phyloP scores from a whole-genome alignment of 2,888 invertebrate species.

The Epirrhoe alternata region DNA sequence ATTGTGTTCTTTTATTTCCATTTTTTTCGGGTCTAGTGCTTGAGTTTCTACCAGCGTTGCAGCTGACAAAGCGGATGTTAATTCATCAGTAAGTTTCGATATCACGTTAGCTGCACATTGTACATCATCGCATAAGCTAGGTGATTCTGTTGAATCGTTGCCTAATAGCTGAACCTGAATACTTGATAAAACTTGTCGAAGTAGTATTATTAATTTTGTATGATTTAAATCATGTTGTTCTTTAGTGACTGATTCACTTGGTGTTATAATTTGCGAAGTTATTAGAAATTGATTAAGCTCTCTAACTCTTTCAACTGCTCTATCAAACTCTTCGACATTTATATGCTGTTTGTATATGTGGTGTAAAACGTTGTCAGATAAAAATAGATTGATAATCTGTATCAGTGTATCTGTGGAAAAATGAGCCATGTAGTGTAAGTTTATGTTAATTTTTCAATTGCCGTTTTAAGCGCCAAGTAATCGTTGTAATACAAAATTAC shows the following conservation, averaged over 20 bases:
- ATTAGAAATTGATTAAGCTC: constrained; percentile 10
- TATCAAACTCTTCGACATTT: constrained; percentile 3
- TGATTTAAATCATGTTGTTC: neutral
- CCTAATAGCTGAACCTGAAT: constrained; percentile 17
- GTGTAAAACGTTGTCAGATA: constrained; percentile 34
- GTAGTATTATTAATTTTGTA: constrained; percentile 5
- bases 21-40: neutral
- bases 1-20: neutral
- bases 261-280: constrained; percentile 2
- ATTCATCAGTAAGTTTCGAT: constrained; percentile 22
- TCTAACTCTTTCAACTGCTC: constrained; percentile 7
- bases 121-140: constrained; percentile 1
- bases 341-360: neutral
- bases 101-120: constrained; percentile 10
- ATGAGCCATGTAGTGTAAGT: constrained; percentile 25
- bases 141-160: neutral
- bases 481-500: no score
- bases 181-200: constrained; percentile 23
- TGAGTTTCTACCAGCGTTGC: constrained; percentile 11
- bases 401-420: constrained; percentile 48
- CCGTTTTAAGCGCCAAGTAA: neutral
- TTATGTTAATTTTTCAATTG: neutral
- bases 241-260: neutral
- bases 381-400: constrained; percentile 42
- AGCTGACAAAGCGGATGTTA: constrained; percentile 14